Evolutionary conservation across 2,797 vertebrate species (phyloP), one percentile per base, ranked within the genome.

Genomic region (Nannoperca australis): DNA sequence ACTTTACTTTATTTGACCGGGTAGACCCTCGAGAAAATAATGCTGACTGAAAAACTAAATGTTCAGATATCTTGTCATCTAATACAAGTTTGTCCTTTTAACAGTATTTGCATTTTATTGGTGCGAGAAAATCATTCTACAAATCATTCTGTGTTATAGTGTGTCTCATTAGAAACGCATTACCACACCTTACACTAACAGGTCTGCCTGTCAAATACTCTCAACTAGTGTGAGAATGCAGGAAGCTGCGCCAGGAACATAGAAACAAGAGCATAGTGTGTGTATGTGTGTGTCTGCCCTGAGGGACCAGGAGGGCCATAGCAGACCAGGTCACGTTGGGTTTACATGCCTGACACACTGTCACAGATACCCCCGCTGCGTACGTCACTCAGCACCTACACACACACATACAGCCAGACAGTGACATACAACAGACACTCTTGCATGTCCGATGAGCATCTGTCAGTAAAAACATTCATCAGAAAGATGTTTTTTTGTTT

Each of bases 351-450:
- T 94, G 87, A 95, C 90, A 93, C 83, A 91, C 90, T 91, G 94
- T 94, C 94, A 97, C 88, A 83, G 96, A 97, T 96, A 97, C 81
- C 91, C 95, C 96, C 95, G 76, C 79, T 94, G 95, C 90, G 94
- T 91, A 95, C 78, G 70, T 92, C 92, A 92, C 90, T 89, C 90
- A 94, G 53, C 90, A 85, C 73, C 69, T 20, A 79, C 83, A 90
- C 83, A 79, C 83, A 90, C 83, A 76, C 77, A 87, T 24, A 79
- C 62, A 70, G 47, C 54, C 69, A 45, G 78, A 85, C 76, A 53
- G 47, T 77, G 47, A 85, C 61, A 85, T 64, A 79, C 64, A 74
- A 78, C 67, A 73, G 61, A 73, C 22, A 76, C 62, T 50, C 59
- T 61, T 58, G 73, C 73, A 61, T 44, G 22, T 79, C 34, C 13